Percentiles rank a stretch among this genome's conserved stretches.
These are phyloP conservation scores for Clunio marinus DNA, from an alignment of 2,888 invertebrate genomes.

Conservation along the genomic window DNA sequence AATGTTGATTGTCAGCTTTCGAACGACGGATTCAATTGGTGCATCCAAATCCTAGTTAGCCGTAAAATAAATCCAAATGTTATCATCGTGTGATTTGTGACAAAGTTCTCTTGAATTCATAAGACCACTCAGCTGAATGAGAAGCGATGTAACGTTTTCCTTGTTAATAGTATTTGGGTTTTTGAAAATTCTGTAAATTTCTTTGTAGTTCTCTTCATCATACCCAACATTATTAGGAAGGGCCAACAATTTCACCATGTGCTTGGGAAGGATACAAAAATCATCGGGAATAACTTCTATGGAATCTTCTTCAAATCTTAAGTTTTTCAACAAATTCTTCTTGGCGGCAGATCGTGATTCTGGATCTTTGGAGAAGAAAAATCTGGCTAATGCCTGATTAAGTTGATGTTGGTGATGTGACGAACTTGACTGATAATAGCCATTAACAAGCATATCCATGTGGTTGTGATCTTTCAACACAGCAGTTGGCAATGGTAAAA, in stretches of 20 bases:
- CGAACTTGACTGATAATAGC: neutral
- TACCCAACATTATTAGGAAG: neutral
- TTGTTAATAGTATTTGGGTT: neutral
- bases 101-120: constrained; percentile 2
- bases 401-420: neutral
- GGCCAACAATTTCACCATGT: neutral
- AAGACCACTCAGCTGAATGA: neutral
- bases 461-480: neutral
- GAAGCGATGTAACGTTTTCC: neutral
- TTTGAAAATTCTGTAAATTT: neutral
- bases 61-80: constrained; percentile 19
- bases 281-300: constrained; percentile 17
- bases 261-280: neutral
- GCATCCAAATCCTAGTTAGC: neutral
- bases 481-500: constrained; percentile 44
- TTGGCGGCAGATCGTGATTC: constrained; percentile 8
- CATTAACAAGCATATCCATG: constrained; percentile 3
- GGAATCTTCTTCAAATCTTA: neutral
- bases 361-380: neutral
- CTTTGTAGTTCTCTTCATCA: neutral
- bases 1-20: constrained; percentile 17
- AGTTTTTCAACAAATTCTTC: constrained; percentile 4
- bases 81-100: neutral
- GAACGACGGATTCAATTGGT: neutral
- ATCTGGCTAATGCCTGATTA: constrained; percentile 15